Conservation (phyloP, 2,797 vertebrate species). For the Mormyrops boulengeri region DNA sequence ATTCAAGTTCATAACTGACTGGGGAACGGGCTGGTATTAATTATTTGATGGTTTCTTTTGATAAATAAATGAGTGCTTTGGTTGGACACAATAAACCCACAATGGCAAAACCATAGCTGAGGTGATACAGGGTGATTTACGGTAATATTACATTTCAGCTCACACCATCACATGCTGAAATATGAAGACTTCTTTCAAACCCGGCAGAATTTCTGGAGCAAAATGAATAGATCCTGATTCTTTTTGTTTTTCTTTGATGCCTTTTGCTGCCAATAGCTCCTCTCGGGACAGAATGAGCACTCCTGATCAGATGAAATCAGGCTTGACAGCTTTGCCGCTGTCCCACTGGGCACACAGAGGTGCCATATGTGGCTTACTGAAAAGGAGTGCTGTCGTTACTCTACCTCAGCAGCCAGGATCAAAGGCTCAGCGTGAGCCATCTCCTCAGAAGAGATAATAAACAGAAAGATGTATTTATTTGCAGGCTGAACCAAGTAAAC, state of each 20-base stretch:
- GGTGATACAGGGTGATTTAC: background rate
- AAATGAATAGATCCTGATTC: constrained; percentile 15
- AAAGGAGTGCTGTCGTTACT: background rate
- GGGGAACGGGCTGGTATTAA: background rate
- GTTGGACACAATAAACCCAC: background rate
- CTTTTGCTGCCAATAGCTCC: background rate
- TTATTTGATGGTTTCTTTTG: background rate
- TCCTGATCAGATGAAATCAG: constrained; percentile 12
- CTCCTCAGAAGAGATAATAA: background rate
- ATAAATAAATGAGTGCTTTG: background rate
- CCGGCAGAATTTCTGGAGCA: background rate
- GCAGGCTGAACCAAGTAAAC: background rate
- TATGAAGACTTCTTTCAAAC: background rate
- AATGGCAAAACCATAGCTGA: background rate
- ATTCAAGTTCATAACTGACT: background rate
- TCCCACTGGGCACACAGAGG: background rate
- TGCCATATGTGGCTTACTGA: constrained; percentile 15
- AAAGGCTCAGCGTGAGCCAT: constrained; percentile 1
- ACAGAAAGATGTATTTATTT: background rate
- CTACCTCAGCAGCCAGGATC: background rate
- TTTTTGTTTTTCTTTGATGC: constrained; percentile 14
- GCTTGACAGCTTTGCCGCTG: constrained; percentile 6
- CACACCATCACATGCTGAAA: background rate
- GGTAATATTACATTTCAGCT: background rate
- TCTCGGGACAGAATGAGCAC: background rate